A percentile compares a stretch with the other conserved stretches of the same genome.
phyloP scores from a whole-genome alignment of 30 jellyfish, hydroid and myxozoan species.

The Hydractinia symbiolongicarpus region DNA sequence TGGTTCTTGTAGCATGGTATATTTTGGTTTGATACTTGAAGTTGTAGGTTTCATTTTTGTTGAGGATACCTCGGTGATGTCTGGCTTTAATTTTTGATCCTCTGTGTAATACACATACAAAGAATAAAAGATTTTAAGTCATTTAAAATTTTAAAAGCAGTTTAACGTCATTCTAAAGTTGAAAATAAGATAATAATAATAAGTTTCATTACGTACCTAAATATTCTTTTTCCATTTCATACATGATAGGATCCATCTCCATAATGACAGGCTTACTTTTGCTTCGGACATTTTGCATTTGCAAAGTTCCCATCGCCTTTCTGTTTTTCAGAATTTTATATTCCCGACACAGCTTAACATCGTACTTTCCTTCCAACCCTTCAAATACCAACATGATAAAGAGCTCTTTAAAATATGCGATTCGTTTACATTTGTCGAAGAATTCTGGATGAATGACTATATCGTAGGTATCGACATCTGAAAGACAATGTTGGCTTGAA shows the following conservation, averaged over 20 bases:
- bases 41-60: no score
- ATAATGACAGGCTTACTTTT: constrained; percentile 84
- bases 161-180: no score
- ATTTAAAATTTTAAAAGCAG: background rate
- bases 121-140: background rate
- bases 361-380: constrained; percentile 73
- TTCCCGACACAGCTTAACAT: constrained; percentile 43
- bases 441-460: constrained; percentile 75
- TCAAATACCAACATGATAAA: constrained; percentile 71
- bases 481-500: background rate
- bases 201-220: constrained; percentile 24
- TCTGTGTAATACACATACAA: background rate
- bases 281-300: constrained; percentile 66
- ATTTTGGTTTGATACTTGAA: background rate
- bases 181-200: no score
- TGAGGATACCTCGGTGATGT: no score
- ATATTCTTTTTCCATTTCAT: constrained; percentile 63
- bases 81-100: no score
- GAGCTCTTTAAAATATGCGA: constrained; percentile 66
- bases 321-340: constrained; percentile 59
- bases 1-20: constrained; percentile 9
- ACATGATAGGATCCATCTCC: constrained; percentile 77
- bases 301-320: constrained; percentile 85
- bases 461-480: constrained; percentile 82
- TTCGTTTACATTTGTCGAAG: constrained; percentile 44